A percentile compares a stretch with the other conserved stretches of the same genome.
These are phyloP conservation scores for Diarsia brunnea DNA, from an alignment of 2,888 invertebrate species.

Conservation along the genomic window DNA sequence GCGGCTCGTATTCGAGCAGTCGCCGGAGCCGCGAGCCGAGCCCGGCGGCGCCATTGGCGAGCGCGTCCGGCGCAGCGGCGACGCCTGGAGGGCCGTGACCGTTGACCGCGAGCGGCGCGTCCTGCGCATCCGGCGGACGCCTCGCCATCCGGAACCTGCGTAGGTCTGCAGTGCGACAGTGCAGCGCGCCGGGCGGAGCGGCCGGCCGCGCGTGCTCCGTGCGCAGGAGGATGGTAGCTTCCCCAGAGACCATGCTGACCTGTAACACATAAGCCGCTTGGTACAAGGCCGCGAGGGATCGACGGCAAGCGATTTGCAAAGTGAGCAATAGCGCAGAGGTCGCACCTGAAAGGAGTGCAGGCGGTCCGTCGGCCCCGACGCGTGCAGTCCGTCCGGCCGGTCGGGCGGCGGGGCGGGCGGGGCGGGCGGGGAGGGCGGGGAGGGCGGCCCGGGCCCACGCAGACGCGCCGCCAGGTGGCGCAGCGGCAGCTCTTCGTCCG, in stretches of 20 bases:
- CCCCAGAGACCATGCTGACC: constrained; percentile 79
- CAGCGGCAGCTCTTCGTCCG: constrained; percentile 82
- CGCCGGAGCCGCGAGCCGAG: constrained; percentile 71
- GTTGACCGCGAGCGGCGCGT: constrained; percentile 28
- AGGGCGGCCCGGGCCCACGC: constrained; percentile 67
- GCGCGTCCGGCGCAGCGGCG: constrained; percentile 25
- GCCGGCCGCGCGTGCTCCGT: constrained; percentile 78
- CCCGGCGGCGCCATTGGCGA: constrained; percentile 47
- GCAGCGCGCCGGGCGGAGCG: constrained; percentile 50
- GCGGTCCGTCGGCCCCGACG: neutral
- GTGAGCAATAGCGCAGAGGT: neutral
- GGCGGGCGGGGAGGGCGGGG: constrained; percentile 60
- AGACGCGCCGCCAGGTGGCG: constrained; percentile 78
- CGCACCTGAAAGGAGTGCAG: constrained; percentile 76
- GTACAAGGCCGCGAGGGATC: neutral
- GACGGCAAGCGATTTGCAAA: neutral
- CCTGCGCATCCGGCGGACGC: constrained; percentile 61
- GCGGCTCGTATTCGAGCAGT: constrained; percentile 70
- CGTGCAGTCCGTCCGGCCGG: neutral
- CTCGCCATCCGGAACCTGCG: constrained; percentile 69
- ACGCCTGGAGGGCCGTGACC: constrained; percentile 32
- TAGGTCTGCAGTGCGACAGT: constrained; percentile 62
- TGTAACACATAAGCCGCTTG: constrained; percentile 53
- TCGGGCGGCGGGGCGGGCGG: constrained; percentile 37
- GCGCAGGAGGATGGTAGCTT: constrained; percentile 82